phyloP scores from a whole-genome alignment of 1,140 invertebrate species.

The Drosophila paulistorum region DNA sequence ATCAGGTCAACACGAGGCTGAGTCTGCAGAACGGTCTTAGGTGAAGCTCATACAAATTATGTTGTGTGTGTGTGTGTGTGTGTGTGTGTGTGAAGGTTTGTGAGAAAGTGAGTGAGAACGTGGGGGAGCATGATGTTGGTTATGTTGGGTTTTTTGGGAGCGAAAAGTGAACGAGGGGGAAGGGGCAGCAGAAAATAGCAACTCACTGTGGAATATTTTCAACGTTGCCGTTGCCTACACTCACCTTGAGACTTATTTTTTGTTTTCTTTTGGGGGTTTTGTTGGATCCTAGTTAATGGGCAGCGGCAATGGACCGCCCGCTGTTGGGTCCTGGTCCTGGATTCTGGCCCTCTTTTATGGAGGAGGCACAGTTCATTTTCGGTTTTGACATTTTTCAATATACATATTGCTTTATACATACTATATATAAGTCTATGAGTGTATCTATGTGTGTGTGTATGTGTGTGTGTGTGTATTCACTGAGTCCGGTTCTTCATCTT shows the following conservation, averaged over 20 bases:
- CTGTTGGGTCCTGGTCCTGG: conserved; percentile 2
- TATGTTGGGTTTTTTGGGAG: not conserved
- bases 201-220: conserved; percentile 65
- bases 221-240: conserved; percentile 29
- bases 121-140: not conserved
- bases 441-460: not conserved
- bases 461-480: not conserved
- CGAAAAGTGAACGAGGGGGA: not conserved
- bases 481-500: conserved; percentile 26
- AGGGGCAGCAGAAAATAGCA: conserved; percentile 65
- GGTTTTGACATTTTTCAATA: conserved; percentile 76
- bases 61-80: conserved; percentile 27
- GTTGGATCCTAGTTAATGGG: conserved; percentile 57
- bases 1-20: conserved; percentile 65
- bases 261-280: conserved; percentile 26
- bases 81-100: conserved; percentile 1
- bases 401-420: conserved; percentile 42
- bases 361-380: conserved; percentile 57
- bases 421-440: not conserved
- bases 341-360: not conserved
- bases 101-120: not conserved
- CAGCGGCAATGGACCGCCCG: conserved; percentile 44
- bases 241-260: conserved; percentile 45
- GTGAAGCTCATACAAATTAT: conserved; percentile 52
- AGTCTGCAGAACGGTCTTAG: conserved; percentile 16